phyloP scores from a whole-genome alignment of 2,888 invertebrate genomes.

The Xestia ashworthii region DNA sequence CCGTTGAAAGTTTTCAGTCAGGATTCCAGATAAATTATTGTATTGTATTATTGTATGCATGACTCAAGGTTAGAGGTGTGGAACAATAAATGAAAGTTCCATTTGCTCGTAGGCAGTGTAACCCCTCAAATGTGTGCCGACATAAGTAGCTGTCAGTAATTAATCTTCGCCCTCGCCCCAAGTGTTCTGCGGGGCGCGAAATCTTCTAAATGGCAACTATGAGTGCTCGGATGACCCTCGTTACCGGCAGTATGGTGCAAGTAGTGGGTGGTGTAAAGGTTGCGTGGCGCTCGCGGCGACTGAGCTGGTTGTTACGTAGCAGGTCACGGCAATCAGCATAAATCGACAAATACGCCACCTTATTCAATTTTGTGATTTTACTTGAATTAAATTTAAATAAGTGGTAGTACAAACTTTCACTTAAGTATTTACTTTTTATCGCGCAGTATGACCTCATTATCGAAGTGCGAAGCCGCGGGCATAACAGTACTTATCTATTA shows the following conservation, averaged over 20 bases:
- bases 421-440: too few relatives aligned
- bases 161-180: slow-evolving; percentile 32
- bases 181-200: slow-evolving; percentile 1
- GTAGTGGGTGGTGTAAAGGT: slow-evolving; percentile 7
- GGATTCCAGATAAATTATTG: background rate
- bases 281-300: slow-evolving; percentile 4
- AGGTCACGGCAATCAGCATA: slow-evolving; percentile 17
- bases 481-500: too few relatives aligned
- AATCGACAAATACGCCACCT: slow-evolving; percentile 25
- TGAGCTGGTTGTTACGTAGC: slow-evolving; percentile 14
- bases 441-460: too few relatives aligned
- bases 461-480: too few relatives aligned
- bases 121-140: slow-evolving; percentile 23
- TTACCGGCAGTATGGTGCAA: background rate
- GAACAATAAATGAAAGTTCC: slow-evolving; percentile 12
- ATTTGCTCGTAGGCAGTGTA: slow-evolving; percentile 11
- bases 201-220: slow-evolving; percentile 33
- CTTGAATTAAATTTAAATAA: background rate
- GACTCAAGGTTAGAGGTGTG: slow-evolving; percentile 3
- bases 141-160: slow-evolving; percentile 46
- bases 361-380: background rate
- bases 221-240: slow-evolving; percentile 3
- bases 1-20: background rate
- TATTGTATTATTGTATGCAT: background rate
- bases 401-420: background rate